Conservation (phyloP, 2,113 vertebrate genomes). For the Dasyprocta punctata region DNA sequence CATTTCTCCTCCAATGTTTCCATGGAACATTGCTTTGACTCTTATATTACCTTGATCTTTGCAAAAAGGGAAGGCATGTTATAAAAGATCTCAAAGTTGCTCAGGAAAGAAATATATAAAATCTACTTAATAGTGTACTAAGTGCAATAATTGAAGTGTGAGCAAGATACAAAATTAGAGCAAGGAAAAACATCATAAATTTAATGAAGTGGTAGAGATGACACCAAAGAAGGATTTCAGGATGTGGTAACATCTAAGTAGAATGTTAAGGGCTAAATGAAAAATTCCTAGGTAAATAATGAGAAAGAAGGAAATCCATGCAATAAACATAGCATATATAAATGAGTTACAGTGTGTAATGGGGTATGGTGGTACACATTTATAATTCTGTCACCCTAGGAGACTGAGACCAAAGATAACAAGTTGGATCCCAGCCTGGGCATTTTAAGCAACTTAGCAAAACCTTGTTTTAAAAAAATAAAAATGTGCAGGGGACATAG, state of each 20-base stretch:
- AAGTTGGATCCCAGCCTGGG: neutral
- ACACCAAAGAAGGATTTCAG: neutral
- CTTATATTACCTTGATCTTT: constrained; percentile 13
- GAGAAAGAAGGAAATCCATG: constrained; percentile 6
- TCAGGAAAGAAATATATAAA: neutral
- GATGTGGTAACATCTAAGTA: neutral
- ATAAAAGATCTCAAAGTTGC: neutral
- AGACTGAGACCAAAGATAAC: neutral
- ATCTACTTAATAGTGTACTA: constrained; percentile 12
- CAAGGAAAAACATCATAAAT: neutral
- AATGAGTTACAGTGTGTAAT: neutral
- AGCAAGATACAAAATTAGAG: constrained; percentile 38
- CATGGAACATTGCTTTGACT: neutral
- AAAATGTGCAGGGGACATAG: neutral
- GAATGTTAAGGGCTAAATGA: neutral
- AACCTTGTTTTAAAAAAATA: neutral
- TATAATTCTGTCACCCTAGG: neutral
- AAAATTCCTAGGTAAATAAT: constrained; percentile 31
- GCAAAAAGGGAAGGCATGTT: neutral
- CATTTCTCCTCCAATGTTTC: constrained; percentile 4
- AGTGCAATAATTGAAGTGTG: neutral
- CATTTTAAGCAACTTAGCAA: neutral
- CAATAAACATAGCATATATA: neutral
- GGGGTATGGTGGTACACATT: neutral
- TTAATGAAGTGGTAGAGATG: neutral